Evolutionary conservation across 2,113 vertebrate genomes (phyloP).

Genomic region (Macrotis lagotis): DNA sequence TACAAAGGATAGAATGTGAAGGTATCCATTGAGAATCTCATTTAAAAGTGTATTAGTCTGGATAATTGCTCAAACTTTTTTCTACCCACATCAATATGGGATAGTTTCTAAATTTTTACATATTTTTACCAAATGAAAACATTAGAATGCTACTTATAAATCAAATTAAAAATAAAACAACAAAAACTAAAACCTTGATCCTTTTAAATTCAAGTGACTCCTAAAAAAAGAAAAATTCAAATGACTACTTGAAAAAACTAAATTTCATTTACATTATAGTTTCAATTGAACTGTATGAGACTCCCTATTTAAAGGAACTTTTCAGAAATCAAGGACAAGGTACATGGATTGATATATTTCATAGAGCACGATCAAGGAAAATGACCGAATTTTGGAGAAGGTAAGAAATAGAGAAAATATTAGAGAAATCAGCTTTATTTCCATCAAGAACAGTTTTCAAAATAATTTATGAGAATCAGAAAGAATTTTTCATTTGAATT

Average conservation of each 20-base stretch:
- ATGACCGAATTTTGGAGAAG: not conserved
- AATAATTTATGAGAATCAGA: constrained; percentile 39
- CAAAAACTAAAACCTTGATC: not conserved
- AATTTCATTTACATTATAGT: too few species aligned
- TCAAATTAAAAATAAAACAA: not conserved
- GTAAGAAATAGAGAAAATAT: not conserved
- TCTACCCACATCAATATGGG: not conserved
- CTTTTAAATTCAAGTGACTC: not conserved
- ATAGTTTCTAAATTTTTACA: not conserved
- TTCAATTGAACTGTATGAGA: not conserved
- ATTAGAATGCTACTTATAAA: not conserved
- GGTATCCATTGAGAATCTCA: not conserved
- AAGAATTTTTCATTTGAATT: constrained; percentile 30
- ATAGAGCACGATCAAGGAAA: constrained; percentile 43
- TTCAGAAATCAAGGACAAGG: constrained; percentile 1
- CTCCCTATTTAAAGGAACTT: not conserved
- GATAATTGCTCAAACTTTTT: not conserved
- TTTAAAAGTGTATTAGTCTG: not conserved
- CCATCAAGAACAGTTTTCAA: constrained; percentile 26
- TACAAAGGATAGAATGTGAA: not conserved
- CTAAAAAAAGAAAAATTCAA: not conserved
- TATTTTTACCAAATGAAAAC: not conserved
- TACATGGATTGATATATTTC: not conserved
- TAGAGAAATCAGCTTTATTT: constrained; percentile 3
- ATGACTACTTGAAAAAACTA: not conserved